These are phyloP conservation scores for Antrozous pallidus DNA, from an alignment of 2,797 vertebrate species.

Conservation along the genomic window DNA sequence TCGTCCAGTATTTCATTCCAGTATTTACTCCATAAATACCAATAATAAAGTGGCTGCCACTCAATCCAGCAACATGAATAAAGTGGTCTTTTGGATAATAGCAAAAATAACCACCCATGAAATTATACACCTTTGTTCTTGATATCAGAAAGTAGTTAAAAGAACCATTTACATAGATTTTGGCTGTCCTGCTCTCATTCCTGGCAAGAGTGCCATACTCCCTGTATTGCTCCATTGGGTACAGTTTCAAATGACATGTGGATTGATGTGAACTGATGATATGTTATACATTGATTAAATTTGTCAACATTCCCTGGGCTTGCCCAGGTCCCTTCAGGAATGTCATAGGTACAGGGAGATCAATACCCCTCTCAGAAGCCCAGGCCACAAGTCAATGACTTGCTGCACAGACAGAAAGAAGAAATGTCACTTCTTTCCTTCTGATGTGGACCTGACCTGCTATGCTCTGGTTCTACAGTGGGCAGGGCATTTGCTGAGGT, in stretches of 20 bases:
- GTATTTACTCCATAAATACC: not conserved
- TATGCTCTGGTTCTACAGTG: too few relatives aligned
- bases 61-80: not conserved
- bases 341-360: not conserved
- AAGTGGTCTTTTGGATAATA: not conserved
- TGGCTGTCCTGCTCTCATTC: not conserved
- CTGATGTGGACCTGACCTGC: not conserved
- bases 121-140: not conserved
- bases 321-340: not conserved
- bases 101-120: not conserved
- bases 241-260: not conserved
- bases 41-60: not conserved
- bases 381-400: not conserved
- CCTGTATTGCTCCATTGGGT: not conserved
- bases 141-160: not conserved
- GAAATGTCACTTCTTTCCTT: not conserved
- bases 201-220: not conserved
- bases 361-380: not conserved
- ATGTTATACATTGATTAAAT: not conserved
- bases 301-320: not conserved
- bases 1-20: not conserved
- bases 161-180: not conserved
- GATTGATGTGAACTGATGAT: not conserved
- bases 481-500: not conserved
- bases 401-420: not conserved